These are phyloP conservation scores for Meriones psammophilus DNA, from an alignment of 2,797 vertebrate species.

Conservation along the genomic window DNA sequence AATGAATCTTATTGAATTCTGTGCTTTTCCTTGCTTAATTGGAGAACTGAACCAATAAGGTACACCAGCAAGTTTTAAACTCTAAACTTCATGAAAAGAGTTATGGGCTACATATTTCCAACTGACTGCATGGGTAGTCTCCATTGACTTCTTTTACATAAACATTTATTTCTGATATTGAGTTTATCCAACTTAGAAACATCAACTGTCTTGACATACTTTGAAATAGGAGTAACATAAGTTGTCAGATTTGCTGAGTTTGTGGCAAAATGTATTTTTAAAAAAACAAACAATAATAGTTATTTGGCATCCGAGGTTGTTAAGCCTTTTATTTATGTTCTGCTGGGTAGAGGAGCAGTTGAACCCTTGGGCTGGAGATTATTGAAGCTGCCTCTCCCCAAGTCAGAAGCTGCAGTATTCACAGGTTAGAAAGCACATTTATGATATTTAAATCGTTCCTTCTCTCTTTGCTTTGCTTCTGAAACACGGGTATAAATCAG, in stretches of 20 bases:
- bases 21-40: constrained; percentile 47
- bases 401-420: constrained; percentile 45
- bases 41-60: constrained; percentile 16
- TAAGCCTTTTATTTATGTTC: constrained; percentile 41
- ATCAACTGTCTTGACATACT: constrained; percentile 31
- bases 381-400: constrained; percentile 57
- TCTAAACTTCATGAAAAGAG: constrained; percentile 49
- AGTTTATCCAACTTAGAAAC: constrained; percentile 54
- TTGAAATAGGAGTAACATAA: constrained; percentile 49
- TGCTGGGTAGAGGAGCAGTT: neutral
- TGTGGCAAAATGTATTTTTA: constrained; percentile 48
- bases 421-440: constrained; percentile 1
- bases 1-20: neutral
- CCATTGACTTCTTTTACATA: constrained; percentile 45
- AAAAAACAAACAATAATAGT: constrained; percentile 37
- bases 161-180: constrained; percentile 60
- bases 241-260: constrained; percentile 54
- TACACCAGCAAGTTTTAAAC: constrained; percentile 2
- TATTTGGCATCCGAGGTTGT: neutral
- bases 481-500: constrained; percentile 20
- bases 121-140: neutral
- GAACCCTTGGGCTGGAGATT: constrained; percentile 27
- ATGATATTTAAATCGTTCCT: neutral
- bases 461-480: constrained; percentile 41
- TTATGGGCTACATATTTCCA: neutral